Percentiles rank a stretch among this genome's conserved stretches.
Conservation (phyloP, 2,797 vertebrate genomes). For the Amniataba percoides region DNA sequence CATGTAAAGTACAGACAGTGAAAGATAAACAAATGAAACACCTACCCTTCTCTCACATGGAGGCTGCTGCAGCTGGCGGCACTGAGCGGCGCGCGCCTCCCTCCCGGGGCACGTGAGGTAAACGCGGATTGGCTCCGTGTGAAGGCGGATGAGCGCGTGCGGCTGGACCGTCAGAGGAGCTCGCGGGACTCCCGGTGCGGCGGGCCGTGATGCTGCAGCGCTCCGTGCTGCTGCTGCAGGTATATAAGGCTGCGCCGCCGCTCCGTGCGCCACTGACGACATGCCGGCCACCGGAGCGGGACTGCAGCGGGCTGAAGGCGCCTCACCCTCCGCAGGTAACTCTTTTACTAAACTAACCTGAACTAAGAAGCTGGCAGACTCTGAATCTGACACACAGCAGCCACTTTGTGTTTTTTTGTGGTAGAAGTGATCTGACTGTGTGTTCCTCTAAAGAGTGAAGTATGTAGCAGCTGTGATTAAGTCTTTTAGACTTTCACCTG, state of each 20-base stretch:
- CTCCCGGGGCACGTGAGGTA: constrained; percentile 62
- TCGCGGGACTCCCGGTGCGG: constrained; percentile 63
- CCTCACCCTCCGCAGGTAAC: constrained; percentile 61
- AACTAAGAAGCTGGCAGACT: background rate
- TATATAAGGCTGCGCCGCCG: constrained; percentile 57
- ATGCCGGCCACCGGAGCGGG: constrained; percentile 68
- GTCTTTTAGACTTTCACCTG: background rate
- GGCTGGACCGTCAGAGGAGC: constrained; percentile 63
- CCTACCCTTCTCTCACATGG: background rate
- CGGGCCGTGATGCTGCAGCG: constrained; percentile 32
- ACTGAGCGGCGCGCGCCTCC: constrained; percentile 73
- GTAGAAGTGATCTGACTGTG: background rate
- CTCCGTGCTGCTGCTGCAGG: constrained; percentile 22
- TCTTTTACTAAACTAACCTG: no score
- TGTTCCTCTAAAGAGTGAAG: background rate
- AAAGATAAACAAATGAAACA: background rate
- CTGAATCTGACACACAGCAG: background rate
- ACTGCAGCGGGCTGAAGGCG: constrained; percentile 33
- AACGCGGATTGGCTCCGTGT: constrained; percentile 79
- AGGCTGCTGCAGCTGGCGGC: constrained; percentile 78
- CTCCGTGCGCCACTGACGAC: constrained; percentile 1
- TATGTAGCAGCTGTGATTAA: background rate
- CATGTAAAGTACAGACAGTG: background rate
- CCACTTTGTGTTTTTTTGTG: background rate
- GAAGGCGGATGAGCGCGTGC: constrained; percentile 76